These are phyloP conservation scores for Lamprologus speciosus DNA, from an alignment of 2,113 vertebrate species.

Conservation along the genomic window DNA sequence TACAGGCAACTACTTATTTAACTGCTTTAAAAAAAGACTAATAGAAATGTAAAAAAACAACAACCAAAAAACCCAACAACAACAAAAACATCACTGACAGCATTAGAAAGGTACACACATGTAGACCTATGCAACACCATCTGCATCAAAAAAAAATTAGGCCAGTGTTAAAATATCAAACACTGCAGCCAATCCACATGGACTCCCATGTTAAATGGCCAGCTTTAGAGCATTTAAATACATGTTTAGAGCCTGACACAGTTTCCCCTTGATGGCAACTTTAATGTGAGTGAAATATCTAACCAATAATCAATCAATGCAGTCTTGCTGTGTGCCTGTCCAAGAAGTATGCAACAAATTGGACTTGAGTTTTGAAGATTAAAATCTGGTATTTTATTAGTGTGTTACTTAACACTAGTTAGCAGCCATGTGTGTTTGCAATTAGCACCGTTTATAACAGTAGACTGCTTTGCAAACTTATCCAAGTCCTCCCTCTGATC, in stretches of 20 bases:
- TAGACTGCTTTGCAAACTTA: not conserved
- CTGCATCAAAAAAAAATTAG: not conserved
- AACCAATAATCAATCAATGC: not conserved
- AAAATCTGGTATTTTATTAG: not conserved
- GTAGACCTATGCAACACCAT: not conserved
- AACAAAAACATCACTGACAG: not conserved
- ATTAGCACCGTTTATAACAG: not conserved
- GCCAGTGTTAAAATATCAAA: not conserved
- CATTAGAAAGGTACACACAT: not conserved
- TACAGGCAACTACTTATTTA: not conserved
- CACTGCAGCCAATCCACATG: not conserved
- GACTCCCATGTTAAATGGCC: not conserved
- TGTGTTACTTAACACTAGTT: not conserved
- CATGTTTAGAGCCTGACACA: not conserved
- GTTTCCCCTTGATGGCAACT: not conserved
- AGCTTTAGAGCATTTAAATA: not conserved
- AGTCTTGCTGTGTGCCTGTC: not conserved
- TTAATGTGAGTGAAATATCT: not conserved
- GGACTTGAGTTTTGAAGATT: not conserved
- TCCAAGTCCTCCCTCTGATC: not conserved
- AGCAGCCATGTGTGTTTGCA: not conserved
- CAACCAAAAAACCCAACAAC: rapidly evolving
- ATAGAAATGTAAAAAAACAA: not conserved
- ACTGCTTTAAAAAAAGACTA: not conserved
- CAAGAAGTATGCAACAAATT: not conserved